A percentile compares a stretch with the other conserved stretches of the same genome.
Conservation (phyloP, 1,140 invertebrate genomes). For the Bombus cullumanus region DNA sequence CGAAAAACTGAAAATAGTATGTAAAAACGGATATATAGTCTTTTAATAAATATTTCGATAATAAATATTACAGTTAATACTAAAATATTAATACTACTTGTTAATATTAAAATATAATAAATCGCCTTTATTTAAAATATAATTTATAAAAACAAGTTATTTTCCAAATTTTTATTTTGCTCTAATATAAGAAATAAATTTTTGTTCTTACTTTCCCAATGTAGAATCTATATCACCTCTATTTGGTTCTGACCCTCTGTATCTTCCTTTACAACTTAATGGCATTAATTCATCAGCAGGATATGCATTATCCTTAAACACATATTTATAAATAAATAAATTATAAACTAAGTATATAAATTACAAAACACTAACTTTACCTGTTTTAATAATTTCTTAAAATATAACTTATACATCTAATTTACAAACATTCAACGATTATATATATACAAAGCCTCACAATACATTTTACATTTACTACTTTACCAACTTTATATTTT, state of each 20-base stretch:
- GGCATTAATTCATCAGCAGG: constrained; percentile 99
- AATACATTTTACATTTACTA: neutral
- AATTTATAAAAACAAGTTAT: neutral
- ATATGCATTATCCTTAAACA: constrained; percentile 92
- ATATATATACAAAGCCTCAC: neutral
- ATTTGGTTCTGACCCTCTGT: constrained; percentile 91
- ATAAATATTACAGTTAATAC: neutral
- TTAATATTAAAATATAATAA: neutral
- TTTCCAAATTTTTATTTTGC: neutral
- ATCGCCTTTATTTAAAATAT: constrained; percentile 9
- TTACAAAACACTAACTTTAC: neutral
- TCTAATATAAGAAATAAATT: neutral
- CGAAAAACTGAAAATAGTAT: constrained; percentile 91
- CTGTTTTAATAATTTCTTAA: neutral
- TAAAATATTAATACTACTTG: neutral
- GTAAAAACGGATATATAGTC: constrained; percentile 3
- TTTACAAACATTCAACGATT: neutral
- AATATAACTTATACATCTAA: neutral
- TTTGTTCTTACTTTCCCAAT: constrained; percentile 94
- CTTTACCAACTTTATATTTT: neutral
- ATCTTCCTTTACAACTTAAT: constrained; percentile 96
- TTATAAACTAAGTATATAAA: neutral
- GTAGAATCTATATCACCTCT: constrained; percentile 98
- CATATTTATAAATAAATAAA: constrained; percentile 1
- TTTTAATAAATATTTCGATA: neutral